phyloP scores from a whole-genome alignment of 2,888 invertebrate genomes.

The Sipunculus nudus region DNA sequence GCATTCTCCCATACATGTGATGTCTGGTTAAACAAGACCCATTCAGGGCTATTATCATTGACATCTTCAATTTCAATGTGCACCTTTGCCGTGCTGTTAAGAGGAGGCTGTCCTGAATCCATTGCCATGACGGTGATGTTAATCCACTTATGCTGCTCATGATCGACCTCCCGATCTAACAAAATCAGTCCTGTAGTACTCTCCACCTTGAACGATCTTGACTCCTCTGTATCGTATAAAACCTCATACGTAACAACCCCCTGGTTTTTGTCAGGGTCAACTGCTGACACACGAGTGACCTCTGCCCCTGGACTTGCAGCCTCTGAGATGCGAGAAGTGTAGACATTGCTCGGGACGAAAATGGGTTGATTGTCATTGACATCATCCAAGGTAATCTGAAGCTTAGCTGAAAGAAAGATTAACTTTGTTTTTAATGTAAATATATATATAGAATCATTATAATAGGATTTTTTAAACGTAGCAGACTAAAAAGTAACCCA shows the following conservation, averaged over 20 bases:
- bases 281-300: constrained; percentile 24
- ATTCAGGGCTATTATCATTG: constrained; percentile 61
- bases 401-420: constrained; percentile 14
- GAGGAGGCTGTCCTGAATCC: constrained; percentile 19
- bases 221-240: constrained; percentile 13
- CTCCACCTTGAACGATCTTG: not conserved
- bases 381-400: constrained; percentile 23
- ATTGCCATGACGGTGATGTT: constrained; percentile 21
- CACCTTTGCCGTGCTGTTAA: constrained; percentile 27
- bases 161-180: constrained; percentile 17
- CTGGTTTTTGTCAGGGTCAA: constrained; percentile 22
- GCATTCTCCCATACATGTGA: constrained; percentile 25
- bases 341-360: constrained; percentile 15
- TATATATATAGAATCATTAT: too few relatives aligned
- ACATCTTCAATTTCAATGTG: constrained; percentile 45
- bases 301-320: constrained; percentile 26
- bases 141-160: constrained; percentile 14
- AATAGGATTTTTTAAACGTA: too few relatives aligned
- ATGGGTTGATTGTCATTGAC: constrained; percentile 35
- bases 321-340: constrained; percentile 25
- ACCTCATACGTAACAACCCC: constrained; percentile 17
- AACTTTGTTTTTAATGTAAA: too few relatives aligned
- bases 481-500: too few relatives aligned
- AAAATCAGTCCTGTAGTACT: constrained; percentile 18
- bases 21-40: constrained; percentile 11